Evolutionary conservation across 2,113 vertebrate genomes (phyloP).

Genomic region (Capreolus pygargus): DNA sequence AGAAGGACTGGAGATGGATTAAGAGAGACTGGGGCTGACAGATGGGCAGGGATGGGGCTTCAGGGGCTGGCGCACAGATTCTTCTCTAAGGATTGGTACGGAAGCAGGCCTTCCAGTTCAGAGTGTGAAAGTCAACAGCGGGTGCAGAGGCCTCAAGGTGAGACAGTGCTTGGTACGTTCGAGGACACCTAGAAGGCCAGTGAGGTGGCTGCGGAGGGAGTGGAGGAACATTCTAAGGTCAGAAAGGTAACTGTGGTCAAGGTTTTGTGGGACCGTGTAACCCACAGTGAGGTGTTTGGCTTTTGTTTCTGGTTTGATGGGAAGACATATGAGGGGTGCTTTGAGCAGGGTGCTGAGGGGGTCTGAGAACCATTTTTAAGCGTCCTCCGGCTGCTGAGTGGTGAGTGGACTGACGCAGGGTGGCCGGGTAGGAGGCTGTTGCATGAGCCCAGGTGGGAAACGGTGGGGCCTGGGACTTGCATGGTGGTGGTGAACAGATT

Average conservation of each 20-base stretch:
- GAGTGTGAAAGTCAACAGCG: neutral
- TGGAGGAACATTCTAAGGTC: fast-evolving
- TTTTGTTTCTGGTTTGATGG: neutral
- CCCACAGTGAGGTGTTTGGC: neutral
- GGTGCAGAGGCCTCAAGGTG: neutral
- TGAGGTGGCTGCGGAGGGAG: fast-evolving
- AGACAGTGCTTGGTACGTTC: neutral
- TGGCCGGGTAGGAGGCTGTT: fast-evolving
- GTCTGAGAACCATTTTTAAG: neutral
- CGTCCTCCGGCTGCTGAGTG: neutral
- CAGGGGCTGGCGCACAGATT: neutral
- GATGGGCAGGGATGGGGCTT: neutral
- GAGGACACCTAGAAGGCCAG: neutral
- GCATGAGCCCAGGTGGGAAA: neutral
- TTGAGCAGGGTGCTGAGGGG: neutral
- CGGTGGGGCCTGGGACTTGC: too few relatives aligned
- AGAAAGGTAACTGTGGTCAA: neutral
- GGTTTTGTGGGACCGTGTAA: fast-evolving
- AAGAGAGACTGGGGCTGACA: neutral
- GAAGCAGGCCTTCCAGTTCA: neutral
- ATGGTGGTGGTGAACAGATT: fast-evolving
- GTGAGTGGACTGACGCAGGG: too few relatives aligned
- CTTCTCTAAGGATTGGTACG: neutral
- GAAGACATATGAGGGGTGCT: neutral
- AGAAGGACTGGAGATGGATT: neutral